These are phyloP conservation scores for Lampris incognitus DNA, from an alignment of 2,113 vertebrate species.

Conservation along the genomic window DNA sequence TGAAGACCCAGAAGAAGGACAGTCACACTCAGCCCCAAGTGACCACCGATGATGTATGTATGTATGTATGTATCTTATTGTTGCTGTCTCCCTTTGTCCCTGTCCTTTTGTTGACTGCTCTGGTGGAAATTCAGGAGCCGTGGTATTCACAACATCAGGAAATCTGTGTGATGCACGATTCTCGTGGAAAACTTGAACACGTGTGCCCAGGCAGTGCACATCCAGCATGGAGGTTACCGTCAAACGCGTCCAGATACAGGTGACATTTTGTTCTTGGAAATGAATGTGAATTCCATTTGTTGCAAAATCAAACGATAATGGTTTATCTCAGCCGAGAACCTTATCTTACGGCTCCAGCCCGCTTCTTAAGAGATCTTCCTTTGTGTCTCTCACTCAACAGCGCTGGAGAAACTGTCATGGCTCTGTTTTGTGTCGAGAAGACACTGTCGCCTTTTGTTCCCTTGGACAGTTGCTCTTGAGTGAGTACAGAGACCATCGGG, in stretches of 20 bases:
- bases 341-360: slow-evolving; percentile 4
- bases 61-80: no score
- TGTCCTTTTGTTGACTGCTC: no score
- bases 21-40: no score
- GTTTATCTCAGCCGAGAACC: slow-evolving; percentile 24
- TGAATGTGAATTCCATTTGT: slow-evolving; percentile 4
- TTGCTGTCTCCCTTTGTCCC: no score
- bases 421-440: slow-evolving; percentile 58
- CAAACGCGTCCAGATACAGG: neutral
- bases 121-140: no score
- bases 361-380: slow-evolving; percentile 17
- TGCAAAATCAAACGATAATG: slow-evolving; percentile 13
- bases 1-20: no score
- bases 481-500: slow-evolving; percentile 33
- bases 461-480: slow-evolving; percentile 56
- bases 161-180: no score
- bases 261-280: neutral
- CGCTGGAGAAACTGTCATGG: slow-evolving; percentile 39
- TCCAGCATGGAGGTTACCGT: slow-evolving; percentile 5
- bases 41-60: no score
- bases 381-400: slow-evolving; percentile 33
- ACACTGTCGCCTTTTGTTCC: slow-evolving; percentile 50
- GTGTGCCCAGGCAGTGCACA: neutral
- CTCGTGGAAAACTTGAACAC: neutral
- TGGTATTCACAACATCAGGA: no score